phyloP scores from a whole-genome alignment of 2,113 vertebrate species.

The Gasterosteus aculeatus region DNA sequence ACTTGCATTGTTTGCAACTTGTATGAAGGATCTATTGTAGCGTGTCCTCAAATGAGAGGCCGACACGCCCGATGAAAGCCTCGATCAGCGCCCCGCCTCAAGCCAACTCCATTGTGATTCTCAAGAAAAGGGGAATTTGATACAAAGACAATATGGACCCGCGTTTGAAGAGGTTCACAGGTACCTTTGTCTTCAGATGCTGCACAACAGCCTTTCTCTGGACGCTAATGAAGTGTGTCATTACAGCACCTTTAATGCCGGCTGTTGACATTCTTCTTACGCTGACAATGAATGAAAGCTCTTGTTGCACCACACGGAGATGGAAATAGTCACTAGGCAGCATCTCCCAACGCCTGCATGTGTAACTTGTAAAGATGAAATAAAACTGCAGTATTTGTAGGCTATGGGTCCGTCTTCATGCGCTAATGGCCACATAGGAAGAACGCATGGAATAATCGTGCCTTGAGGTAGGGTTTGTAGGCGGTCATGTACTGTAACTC shows the following conservation, averaged over 20 bases:
- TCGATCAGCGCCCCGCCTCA: slow-evolving; percentile 41
- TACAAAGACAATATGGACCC: slow-evolving; percentile 16
- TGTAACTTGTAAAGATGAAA: neutral
- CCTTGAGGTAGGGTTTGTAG: slow-evolving; percentile 18
- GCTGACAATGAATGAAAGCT: neutral
- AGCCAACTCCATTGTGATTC: slow-evolving; percentile 35
- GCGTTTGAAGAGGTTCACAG: neutral
- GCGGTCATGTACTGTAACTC: slow-evolving; percentile 46
- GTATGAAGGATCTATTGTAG: slow-evolving; percentile 16
- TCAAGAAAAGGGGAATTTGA: slow-evolving; percentile 34
- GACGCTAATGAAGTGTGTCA: neutral
- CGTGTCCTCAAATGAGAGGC: slow-evolving; percentile 35
- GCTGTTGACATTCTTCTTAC: neutral
- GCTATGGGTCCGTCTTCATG: neutral
- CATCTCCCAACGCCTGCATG: neutral
- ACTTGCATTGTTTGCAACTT: neutral
- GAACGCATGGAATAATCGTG: slow-evolving; percentile 31
- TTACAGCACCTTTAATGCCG: neutral
- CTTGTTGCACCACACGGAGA: too few relatives aligned
- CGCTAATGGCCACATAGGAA: neutral
- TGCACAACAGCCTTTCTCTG: neutral
- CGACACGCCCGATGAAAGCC: slow-evolving; percentile 34
- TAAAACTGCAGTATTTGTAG: too few relatives aligned
- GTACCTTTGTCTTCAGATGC: slow-evolving; percentile 6
- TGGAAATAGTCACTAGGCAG: neutral